Evolutionary conservation across 2,888 invertebrate species (phyloP).

Genomic region (Lymantria dispar): DNA sequence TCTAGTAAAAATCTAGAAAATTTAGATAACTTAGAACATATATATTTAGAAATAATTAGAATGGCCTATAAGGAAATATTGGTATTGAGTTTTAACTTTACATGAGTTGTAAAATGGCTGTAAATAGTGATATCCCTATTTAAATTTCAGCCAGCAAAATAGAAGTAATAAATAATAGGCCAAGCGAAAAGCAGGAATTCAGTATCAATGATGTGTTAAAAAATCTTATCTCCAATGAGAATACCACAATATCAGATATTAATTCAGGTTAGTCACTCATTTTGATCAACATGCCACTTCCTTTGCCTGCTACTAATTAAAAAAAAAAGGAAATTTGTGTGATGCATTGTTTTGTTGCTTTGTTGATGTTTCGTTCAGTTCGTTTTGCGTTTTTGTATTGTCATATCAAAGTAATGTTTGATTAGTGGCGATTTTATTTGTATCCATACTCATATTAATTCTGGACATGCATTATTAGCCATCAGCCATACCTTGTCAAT

Average conservation of each 20-base stretch:
- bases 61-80: too few relatives aligned
- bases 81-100: too few relatives aligned
- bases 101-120: neutral
- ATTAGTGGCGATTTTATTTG: too few relatives aligned
- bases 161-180: slow-evolving; percentile 71
- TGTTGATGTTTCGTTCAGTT: neutral
- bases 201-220: slow-evolving; percentile 82
- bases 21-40: too few relatives aligned
- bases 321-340: neutral
- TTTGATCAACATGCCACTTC: too few relatives aligned
- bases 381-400: too few relatives aligned
- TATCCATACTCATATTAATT: too few relatives aligned
- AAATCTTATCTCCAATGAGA: slow-evolving; percentile 73
- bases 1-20: too few relatives aligned
- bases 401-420: too few relatives aligned
- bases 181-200: slow-evolving; percentile 80
- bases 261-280: slow-evolving; percentile 51
- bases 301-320: neutral
- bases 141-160: slow-evolving; percentile 69
- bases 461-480: too few relatives aligned
- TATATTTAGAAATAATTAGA: too few relatives aligned
- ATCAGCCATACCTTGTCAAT: too few relatives aligned
- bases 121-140: slow-evolving; percentile 4
- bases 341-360: neutral
- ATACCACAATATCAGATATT: slow-evolving; percentile 50